Base-by-base conservation (phyloP, 2,113 vertebrate species). In the Chaetops frenatus region DNA sequence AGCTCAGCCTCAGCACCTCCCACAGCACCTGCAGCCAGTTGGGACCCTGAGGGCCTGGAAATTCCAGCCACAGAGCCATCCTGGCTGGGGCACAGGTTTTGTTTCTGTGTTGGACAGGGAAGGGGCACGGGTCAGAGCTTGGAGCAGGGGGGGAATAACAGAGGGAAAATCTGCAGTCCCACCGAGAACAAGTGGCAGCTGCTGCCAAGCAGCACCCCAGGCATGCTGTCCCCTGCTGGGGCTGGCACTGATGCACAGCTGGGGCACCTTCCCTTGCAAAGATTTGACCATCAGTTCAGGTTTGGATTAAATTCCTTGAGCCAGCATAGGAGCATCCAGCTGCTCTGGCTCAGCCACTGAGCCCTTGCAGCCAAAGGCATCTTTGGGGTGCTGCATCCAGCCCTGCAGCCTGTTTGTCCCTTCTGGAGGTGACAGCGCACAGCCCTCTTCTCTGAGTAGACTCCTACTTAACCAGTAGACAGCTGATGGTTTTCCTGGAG, bases 1-100 rank as follows among this genome's bases (percentile, higher is more conserved):
- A 76, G 12, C 16, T 53, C 56, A 18, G 29, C 15, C 36, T n/a
- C 2, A 0, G 57, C 74, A 57, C 27, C 56, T 73, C 45, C 35
- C 0, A 0, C 35, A 53, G 61, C n/a, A 31, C 23, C 28, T 1
- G 1, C 31, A 15, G 38, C 35, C 6, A 1, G 36, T 53, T 47
- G 65, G 35, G 44, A 67, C 33, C 19, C 44, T 7, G 9, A 53
- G 1, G 1, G 62, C 23, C 60, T 29, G 4, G 42, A 50, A 65
- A 22, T n/a, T 9, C n/a, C 4, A 1, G 9, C 28, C 56, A 22
- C 47, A 40, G n/a, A 6, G 5, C 36, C 35, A 20, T 80, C 44
- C 58, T 7, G 2, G 33, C 6, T 3, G 3, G 12, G 24, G 61
- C 9, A 6, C n/a, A n/a, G n/a, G n/a, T n/a, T 31, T 47, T 29